These are phyloP conservation scores for Tenodera sinensis DNA, from an alignment of 2,888 invertebrate species.

Conservation along the genomic window DNA sequence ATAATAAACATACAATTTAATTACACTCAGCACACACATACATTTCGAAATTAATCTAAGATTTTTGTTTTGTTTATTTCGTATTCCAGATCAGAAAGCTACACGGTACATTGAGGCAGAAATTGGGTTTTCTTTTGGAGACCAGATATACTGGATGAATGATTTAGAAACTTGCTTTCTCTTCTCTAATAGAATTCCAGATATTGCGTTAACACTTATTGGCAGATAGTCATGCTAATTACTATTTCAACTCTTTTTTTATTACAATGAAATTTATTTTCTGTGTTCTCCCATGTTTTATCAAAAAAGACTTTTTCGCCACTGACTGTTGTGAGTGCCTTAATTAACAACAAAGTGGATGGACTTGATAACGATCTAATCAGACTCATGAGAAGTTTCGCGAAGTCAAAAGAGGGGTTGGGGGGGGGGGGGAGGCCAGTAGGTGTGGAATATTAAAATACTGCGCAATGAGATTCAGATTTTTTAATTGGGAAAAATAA, in stretches of 20 bases:
- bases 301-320: background rate
- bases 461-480: background rate
- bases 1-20: constrained; percentile 12
- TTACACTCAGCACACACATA: constrained; percentile 17
- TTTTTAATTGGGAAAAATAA: background rate
- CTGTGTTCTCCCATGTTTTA: background rate
- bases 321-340: background rate
- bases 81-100: background rate
- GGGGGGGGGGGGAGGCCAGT: background rate
- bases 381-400: background rate
- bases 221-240: too few relatives aligned
- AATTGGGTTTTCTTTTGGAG: background rate
- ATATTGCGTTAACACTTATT: background rate
- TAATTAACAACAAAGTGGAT: background rate
- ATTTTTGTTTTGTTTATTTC: background rate
- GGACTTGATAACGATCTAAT: background rate
- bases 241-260: too few relatives aligned
- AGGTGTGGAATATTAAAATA: background rate
- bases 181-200: background rate
- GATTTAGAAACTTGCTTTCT: background rate
- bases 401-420: background rate
- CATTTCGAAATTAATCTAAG: constrained; percentile 2
- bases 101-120: background rate
- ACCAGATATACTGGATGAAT: background rate
- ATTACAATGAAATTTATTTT: too few relatives aligned